phyloP scores from a whole-genome alignment of 2,113 vertebrate genomes.

The Gymnarchus niloticus region DNA sequence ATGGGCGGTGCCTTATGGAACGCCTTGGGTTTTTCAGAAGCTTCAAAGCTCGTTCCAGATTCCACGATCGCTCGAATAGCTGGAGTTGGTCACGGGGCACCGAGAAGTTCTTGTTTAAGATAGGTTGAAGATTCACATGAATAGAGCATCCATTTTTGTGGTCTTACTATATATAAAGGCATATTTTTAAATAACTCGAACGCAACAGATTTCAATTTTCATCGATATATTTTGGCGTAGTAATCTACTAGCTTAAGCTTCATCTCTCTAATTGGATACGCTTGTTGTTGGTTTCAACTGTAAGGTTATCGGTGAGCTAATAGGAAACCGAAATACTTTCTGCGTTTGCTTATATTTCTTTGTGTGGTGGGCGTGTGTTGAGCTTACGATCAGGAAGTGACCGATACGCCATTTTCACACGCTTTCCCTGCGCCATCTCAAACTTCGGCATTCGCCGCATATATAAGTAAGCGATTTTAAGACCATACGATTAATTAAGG shows the following conservation, averaged over 20 bases:
- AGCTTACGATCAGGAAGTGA: constrained; percentile 27
- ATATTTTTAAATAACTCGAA: too few relatives aligned
- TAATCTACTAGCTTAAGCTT: neutral
- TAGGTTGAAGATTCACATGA: too few relatives aligned
- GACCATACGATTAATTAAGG: neutral
- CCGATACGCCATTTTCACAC: constrained; percentile 34
- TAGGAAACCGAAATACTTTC: neutral
- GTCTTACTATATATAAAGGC: too few relatives aligned
- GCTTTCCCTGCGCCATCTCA: constrained; percentile 28
- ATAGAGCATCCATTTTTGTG: too few relatives aligned
- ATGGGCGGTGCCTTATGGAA: neutral
- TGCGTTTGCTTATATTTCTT: constrained; percentile 21
- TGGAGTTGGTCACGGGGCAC: too few relatives aligned
- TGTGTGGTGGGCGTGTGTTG: constrained; percentile 22
- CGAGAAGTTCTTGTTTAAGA: too few relatives aligned
- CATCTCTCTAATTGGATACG: neutral
- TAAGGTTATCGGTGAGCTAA: neutral
- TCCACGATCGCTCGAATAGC: too few relatives aligned
- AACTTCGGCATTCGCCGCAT: neutral
- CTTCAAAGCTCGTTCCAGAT: neutral
- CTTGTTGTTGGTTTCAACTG: neutral
- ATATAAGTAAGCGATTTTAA: neutral
- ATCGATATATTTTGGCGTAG: neutral
- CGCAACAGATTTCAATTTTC: neutral
- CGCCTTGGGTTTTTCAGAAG: neutral